Base-by-base conservation (phyloP, 2,888 invertebrate species). In the Nemapogon koenigi region DNA sequence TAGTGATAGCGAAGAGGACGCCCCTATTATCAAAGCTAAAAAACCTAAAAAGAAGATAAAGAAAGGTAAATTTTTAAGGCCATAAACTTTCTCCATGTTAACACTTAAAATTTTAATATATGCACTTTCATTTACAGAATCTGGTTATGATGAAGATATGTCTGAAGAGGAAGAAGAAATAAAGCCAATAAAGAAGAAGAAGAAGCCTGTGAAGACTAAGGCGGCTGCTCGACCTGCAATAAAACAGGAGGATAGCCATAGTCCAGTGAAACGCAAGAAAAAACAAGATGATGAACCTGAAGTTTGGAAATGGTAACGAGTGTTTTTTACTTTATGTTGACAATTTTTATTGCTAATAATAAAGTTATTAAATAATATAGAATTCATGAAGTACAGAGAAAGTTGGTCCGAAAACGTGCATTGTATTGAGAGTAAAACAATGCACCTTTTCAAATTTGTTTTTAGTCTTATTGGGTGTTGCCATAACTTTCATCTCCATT, bases 241-340 rank as follows among this genome's bases (percentile, higher is more conserved):
- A n/a, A n/a, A n/a, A n/a, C n/a, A n/a, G n/a, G 52, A 51, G 39
- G 59, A 63, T 47, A 55, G 59, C 28, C 54, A 71, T 50, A 73
- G 82, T 49, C 85, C 86, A 32, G 83, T 83, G 28, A 88, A 87
- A 48, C 84, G 83, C 39, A 90, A 88, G 62, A 91, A 91, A 61
- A 90, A 90, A 57, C 87, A 88, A 48, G 92, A 92, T 38, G 90
- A 91, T 46, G 85, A 87, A 48, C 85, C 82, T 52, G 91, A 93
- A 72, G 93, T 94, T 40, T 94, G 94, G 94, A 90, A 92, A 83
- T 94, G 94, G 94, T 93, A 73, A n/a, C n/a, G n/a, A n/a, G n/a
- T n/a, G n/a, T n/a, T n/a, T n/a, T n/a, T n/a, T n/a, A n/a, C n/a
- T n/a, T n/a, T n/a, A n/a, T n/a, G n/a, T n/a, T n/a, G n/a, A n/a